phyloP scores from a whole-genome alignment of 2,888 invertebrate species.

The Drosophila anomelani region DNA sequence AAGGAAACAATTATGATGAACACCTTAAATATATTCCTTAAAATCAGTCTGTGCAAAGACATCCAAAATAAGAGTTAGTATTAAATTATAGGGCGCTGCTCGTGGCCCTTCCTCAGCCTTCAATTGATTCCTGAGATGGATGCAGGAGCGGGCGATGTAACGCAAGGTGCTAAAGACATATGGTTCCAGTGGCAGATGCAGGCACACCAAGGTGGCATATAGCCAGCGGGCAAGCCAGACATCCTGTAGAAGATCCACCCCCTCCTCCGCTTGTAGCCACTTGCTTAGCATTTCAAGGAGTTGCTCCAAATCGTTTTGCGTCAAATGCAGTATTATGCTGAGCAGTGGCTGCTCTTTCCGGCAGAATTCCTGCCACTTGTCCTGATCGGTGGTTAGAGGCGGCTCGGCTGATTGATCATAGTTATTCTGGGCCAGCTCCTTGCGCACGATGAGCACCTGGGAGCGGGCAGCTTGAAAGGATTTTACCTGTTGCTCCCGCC shows the following conservation, averaged over 20 bases:
- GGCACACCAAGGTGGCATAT: constrained; percentile 81
- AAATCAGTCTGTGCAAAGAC: constrained; percentile 83
- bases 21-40: constrained; percentile 74
- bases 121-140: constrained; percentile 75
- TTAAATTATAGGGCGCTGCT: constrained; percentile 82
- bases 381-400: constrained; percentile 31
- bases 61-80: constrained; percentile 82
- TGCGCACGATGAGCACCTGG: constrained; percentile 60
- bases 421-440: constrained; percentile 49
- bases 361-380: constrained; percentile 38
- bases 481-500: constrained; percentile 78
- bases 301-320: constrained; percentile 81
- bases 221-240: constrained; percentile 83
- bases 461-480: constrained; percentile 75
- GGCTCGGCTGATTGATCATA: constrained; percentile 55
- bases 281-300: constrained; percentile 78
- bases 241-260: constrained; percentile 66
- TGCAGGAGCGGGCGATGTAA: constrained; percentile 81
- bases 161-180: constrained; percentile 82
- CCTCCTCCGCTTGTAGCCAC: constrained; percentile 70
- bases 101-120: constrained; percentile 67
- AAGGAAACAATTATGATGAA: neutral
- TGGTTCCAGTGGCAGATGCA: constrained; percentile 83
- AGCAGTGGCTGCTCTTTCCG: constrained; percentile 71
- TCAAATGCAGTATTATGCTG: constrained; percentile 78